Base-by-base conservation (phyloP, 2,113 vertebrate genomes). In the Mus spicilegus region DNA sequence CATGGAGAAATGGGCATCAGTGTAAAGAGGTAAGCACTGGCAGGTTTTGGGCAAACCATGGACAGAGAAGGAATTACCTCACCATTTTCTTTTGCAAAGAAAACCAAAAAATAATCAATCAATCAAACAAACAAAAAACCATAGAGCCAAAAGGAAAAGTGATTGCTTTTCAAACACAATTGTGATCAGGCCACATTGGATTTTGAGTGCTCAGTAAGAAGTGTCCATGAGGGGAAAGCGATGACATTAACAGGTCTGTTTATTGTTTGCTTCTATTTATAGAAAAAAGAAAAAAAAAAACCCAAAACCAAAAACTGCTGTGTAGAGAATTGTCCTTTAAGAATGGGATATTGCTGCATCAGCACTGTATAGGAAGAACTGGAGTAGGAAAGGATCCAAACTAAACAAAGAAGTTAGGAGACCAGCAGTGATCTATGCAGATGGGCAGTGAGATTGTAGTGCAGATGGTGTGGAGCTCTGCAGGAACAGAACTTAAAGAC, bases 231-330 rank as follows among this genome's bases (percentile, higher is more conserved):
- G 36, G 51, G n/a, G 10, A 82, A 56, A 69, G 28, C 16, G 39
- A 94, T 78, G 42, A 22, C 73, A 82, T 89, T 91, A 90, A 54
- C 30, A 39, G n/a, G 24, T 93, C 67, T 92, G 70, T 94, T 82
- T 91, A 85, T 78, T 56, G 76, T 46, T 90, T 61, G 10, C 20
- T 90, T 76, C 92, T 96, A n/a, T 95, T 97, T 94, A 87, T 95
- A 88, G 78, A 69, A 26, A 72, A 67, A 81, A 30, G 49, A 56
- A 61, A 72, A 73, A 33, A 69, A 69, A 4, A 42, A 42, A 42
- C 42, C 42, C 2, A 36, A n/a, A 70, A 14, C 13, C 17, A 11
- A 49, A 49, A 49, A 19, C 24, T 87, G 24, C 76, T 77, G 33
- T 73, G 88, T 65, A 19, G 58, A 85, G 75, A 80, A 13, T 19